Conservation (phyloP, 2,113 vertebrate genomes). For the Gopherus evgoodei region DNA sequence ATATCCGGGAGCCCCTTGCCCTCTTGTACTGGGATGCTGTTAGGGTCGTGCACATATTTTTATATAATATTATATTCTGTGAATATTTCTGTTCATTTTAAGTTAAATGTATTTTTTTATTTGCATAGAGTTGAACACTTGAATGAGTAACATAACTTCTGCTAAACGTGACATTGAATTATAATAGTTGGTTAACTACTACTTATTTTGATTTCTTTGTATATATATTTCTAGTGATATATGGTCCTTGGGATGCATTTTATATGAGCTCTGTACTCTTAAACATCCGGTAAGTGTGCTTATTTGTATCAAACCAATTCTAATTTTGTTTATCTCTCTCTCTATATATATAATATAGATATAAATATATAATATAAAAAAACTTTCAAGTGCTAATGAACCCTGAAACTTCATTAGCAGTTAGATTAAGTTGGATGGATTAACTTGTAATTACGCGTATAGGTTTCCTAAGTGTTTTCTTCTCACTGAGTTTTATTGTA, state of each 20-base stretch:
- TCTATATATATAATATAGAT: too few species aligned
- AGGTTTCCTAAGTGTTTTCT: background rate
- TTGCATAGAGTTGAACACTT: background rate
- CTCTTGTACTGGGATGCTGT: background rate
- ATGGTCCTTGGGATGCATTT: slow-evolving; percentile 95
- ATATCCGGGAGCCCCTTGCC: background rate
- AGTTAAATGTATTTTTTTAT: background rate
- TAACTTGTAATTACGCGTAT: background rate
- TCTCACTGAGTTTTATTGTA: background rate
- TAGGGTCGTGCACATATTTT: background rate
- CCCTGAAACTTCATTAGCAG: background rate
- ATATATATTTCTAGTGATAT: slow-evolving; percentile 86
- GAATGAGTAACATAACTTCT: background rate
- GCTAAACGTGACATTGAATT: background rate
- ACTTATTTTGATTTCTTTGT: slow-evolving; percentile 14
- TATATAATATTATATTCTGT: background rate
- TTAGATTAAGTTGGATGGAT: background rate
- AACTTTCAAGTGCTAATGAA: background rate
- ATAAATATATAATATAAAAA: too few species aligned
- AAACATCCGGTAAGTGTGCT: slow-evolving; percentile 88
- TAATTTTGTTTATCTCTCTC: background rate
- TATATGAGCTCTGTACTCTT: slow-evolving; percentile 94
- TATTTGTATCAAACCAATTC: background rate
- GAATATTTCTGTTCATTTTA: background rate
- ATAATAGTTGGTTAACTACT: background rate